Evolutionary conservation across 35 echinoderm and acorn worm species (phyloP), one percentile per base, ranked within the genome.

Genomic region (Holothuria glaberrima): DNA sequence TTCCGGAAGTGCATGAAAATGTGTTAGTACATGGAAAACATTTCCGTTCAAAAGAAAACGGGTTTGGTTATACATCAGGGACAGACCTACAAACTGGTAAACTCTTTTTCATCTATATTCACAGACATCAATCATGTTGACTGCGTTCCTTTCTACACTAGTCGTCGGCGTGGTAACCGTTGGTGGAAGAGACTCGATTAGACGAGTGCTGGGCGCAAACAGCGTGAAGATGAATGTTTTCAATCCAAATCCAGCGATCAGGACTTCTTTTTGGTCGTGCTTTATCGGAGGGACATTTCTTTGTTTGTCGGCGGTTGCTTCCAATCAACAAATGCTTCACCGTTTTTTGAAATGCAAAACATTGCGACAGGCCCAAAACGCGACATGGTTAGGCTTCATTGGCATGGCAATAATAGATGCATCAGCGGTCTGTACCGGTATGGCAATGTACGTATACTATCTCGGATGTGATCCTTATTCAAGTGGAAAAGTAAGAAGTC

Each of bases 381-480:
- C 85, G 2, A 62, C 67, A 13, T 87, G 85, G 85, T 46, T 87
- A 54, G 85, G 85, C 18, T 67, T 71, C 34, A 16, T 87, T 0
- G 66, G 85, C n/a, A 87, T 87, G 0, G 85, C 38, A 26, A 10
- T 87, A 14, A 62, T 87, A 14, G 85, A 87, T 30, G 29, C 70
- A 19, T 46, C 67, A 12, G 85, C 85, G 14, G 65, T 71, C 13
- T 34, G 41, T 22, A 87, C 85, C 13, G 89, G 89, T 20, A 14
- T 90, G 31, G 75, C 67, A 5, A 90, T 90, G 89, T 90, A 80
- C 36, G 89, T 71, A 21, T 66, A 35, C 22, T 90, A 90, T 30
- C 33, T 68, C 20, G 89, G 69, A 0, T 90, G 89, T 82, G 89
- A 90, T 12, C 89, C 89, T 27, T 46, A 87, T 62, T 68, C 63